Evolutionary conservation across 2,113 vertebrate genomes (phyloP).

Genomic region (Harpagus bidentatus): DNA sequence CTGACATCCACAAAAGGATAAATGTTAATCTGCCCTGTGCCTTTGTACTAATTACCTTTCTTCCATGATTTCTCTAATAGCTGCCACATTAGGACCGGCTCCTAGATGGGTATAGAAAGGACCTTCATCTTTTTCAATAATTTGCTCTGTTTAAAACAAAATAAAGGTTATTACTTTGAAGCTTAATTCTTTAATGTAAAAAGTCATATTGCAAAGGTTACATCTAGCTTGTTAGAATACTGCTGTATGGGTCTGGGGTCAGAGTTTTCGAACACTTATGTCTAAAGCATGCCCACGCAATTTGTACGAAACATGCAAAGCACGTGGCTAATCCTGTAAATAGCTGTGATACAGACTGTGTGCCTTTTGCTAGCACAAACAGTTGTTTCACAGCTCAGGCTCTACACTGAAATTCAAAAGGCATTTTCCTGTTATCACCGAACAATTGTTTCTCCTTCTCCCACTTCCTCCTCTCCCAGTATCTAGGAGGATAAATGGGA

Average conservation of each 20-base stretch:
- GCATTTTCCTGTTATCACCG: neutral
- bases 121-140: conserved; percentile 98
- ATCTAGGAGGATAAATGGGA: conserved; percentile 10
- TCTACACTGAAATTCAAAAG: neutral
- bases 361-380: neutral
- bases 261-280: neutral
- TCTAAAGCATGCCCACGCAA: neutral
- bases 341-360: neutral
- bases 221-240: neutral
- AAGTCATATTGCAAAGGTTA: conserved; percentile 68
- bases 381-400: neutral
- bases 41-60: conserved; percentile 86
- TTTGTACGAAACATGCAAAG: neutral
- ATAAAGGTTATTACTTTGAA: conserved; percentile 73
- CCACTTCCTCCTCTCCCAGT: conserved; percentile 19
- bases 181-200: conserved; percentile 59
- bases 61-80: conserved; percentile 93
- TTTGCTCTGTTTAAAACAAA: conserved; percentile 90
- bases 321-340: neutral
- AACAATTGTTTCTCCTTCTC: conserved; percentile 33
- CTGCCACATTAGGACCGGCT: conserved; percentile 89
- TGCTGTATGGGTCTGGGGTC: neutral
- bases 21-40: conserved; percentile 71
- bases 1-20: conserved; percentile 72
- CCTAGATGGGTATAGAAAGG: conserved; percentile 99